Evolutionary conservation across 2,113 vertebrate genomes (phyloP).

Genomic region (Dicaeum eximium): DNA sequence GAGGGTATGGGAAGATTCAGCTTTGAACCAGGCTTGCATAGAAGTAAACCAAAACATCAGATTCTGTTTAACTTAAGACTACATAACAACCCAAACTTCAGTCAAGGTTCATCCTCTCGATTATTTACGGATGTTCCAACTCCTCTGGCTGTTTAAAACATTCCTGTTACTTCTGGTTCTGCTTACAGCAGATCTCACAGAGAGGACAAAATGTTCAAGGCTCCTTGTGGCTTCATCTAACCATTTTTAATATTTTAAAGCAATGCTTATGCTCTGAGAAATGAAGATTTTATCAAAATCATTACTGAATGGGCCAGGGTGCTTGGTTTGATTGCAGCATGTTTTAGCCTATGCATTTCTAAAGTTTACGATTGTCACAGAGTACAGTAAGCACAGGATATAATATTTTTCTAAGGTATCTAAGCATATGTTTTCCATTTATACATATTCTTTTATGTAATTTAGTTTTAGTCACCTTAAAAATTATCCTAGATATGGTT

Average conservation of each 20-base stretch:
- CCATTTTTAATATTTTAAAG: neutral
- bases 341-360: neutral
- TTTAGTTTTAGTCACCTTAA: neutral
- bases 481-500: neutral
- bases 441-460: neutral
- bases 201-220: neutral
- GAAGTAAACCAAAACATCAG: neutral
- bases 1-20: neutral
- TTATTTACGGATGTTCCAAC: neutral
- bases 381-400: neutral
- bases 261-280: neutral
- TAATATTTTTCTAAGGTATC: neutral
- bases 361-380: neutral
- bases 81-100: neutral
- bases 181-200: neutral
- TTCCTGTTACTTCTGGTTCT: slow-evolving; percentile 9
- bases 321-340: neutral
- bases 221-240: neutral
- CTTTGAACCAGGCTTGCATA: neutral
- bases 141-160: neutral
- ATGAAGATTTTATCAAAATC: neutral
- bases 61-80: neutral
- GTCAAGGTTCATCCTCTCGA: neutral
- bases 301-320: neutral
- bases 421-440: neutral